phyloP scores from a whole-genome alignment of 2,797 vertebrate genomes.

The Hemitrygon akajei region DNA sequence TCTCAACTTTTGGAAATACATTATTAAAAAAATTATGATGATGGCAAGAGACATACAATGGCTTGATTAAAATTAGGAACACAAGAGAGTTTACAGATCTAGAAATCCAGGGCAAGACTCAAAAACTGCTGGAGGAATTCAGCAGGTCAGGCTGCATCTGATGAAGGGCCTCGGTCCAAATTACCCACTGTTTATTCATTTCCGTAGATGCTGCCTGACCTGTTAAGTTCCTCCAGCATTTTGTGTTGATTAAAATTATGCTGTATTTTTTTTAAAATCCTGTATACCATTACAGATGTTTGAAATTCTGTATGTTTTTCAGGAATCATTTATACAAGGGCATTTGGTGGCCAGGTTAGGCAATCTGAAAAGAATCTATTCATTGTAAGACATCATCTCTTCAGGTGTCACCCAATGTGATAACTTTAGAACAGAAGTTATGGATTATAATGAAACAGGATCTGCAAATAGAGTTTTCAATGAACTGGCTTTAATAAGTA shows the following conservation, averaged over 20 bases:
- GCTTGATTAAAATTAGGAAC: background rate
- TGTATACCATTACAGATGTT: no score
- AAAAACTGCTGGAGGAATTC: no score
- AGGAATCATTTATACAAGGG: background rate
- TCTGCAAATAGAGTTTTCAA: background rate
- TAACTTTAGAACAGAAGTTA: background rate
- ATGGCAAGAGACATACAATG: background rate
- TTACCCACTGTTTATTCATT: no score
- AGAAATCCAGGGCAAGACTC: no score
- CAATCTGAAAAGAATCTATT: background rate
- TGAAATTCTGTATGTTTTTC: background rate
- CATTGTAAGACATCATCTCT: background rate
- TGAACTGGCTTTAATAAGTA: background rate
- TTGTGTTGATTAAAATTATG: no score
- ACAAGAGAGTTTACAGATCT: no score
- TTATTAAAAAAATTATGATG: no score
- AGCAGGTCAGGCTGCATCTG: no score
- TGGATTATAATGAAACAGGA: background rate
- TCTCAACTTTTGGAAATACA: background rate
- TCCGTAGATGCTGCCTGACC: no score
- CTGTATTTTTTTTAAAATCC: no score
- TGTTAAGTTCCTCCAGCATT: no score
- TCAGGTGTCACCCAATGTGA: background rate
- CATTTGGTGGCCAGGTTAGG: background rate
- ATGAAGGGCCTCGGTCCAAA: no score